A percentile compares a stretch with the other conserved stretches of the same genome.
Evolutionary conservation across 2,113 vertebrate species (phyloP).

Genomic region (Cheirogaleus medius): DNA sequence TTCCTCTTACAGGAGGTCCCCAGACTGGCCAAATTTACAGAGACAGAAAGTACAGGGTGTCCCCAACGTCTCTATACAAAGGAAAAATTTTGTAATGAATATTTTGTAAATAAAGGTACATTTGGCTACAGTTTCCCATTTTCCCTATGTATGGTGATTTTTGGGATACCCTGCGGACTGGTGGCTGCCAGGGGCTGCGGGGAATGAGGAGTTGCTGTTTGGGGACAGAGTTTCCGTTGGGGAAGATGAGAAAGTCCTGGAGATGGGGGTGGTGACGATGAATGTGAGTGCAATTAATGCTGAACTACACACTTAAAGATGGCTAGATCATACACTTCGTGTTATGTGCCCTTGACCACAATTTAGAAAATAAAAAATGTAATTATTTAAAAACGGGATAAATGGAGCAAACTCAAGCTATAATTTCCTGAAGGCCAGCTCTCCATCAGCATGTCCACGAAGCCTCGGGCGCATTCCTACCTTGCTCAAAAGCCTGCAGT

Average conservation of each 20-base stretch:
- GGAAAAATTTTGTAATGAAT: too few relatives aligned
- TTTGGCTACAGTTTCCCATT: too few relatives aligned
- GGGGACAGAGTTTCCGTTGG: accelerated
- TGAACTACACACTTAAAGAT: neutral
- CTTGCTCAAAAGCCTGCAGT: neutral
- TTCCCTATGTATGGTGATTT: too few relatives aligned
- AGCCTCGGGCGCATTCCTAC: accelerated
- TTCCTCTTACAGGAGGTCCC: too few relatives aligned
- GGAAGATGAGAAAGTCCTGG: neutral
- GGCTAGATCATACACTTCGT: accelerated
- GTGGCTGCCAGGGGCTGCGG: neutral
- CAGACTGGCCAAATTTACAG: neutral
- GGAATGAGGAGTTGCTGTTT: too few relatives aligned
- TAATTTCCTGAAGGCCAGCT: neutral
- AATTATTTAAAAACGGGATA: neutral
- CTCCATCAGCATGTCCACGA: accelerated
- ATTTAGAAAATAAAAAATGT: neutral
- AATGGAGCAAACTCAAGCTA: accelerated
- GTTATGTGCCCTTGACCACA: neutral
- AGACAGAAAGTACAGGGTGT: neutral
- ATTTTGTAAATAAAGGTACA: too few relatives aligned
- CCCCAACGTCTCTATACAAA: too few relatives aligned
- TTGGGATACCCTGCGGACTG: neutral
- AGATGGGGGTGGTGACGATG: accelerated
- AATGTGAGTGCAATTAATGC: accelerated